phyloP scores from a whole-genome alignment of 35 echinoderm and acorn worm genomes.

The Diadema setosum region DNA sequence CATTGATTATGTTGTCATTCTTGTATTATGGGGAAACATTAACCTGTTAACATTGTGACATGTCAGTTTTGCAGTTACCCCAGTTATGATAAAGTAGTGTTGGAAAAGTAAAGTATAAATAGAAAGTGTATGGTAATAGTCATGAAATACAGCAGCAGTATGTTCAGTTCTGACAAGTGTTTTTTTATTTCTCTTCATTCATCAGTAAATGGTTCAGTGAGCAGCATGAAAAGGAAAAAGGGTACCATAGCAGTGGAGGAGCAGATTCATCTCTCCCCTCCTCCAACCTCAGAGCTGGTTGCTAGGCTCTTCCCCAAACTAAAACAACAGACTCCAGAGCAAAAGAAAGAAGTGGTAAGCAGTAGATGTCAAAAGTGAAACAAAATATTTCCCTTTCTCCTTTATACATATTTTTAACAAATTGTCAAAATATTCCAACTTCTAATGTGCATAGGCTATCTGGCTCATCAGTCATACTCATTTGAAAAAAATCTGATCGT shows the following conservation, averaged over 20 bases:
- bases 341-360: constrained; percentile 10
- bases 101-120: no score
- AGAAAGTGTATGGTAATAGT: not conserved
- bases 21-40: no score
- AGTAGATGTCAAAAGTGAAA: no score
- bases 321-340: constrained; percentile 42
- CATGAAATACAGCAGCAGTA: not conserved
- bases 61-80: no score
- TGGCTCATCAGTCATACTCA: not conserved
- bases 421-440: no score
- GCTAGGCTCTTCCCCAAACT: constrained; percentile 89
- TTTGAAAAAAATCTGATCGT: not conserved
- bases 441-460: not conserved
- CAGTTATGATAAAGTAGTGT: no score
- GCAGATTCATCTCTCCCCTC: constrained; percentile 12
- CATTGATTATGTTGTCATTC: no score
- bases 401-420: no score
- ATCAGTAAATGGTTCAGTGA: not conserved
- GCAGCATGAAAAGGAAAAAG: not conserved
- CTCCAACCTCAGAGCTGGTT: constrained; percentile 80
- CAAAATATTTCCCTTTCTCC: no score
- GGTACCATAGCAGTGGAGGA: not conserved
- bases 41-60: no score
- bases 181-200: not conserved
- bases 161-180: not conserved